Evolutionary conservation across 1,140 invertebrate genomes (phyloP), one percentile per base, ranked within the genome.

Genomic region (Helicoverpa zea): DNA sequence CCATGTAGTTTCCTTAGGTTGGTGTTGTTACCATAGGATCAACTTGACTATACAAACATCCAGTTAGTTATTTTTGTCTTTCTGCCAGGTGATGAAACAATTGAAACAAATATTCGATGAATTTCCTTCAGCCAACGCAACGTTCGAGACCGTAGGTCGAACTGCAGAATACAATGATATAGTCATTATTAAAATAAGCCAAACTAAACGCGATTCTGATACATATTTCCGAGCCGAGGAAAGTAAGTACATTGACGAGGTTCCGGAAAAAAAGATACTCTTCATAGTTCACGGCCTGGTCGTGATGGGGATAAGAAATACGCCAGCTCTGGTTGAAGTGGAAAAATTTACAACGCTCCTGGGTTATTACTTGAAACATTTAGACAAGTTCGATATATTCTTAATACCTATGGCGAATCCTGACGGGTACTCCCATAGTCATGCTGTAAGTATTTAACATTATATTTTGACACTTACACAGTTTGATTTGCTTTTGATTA

Each of bases 301-400:
- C 43, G 85, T 89, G 4, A 90, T 88, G 86, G 91, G 91, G 0
- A 72, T 90, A 2, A 30, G 1, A 2, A 0, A 23, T 0, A 3
- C 90, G 7, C 61, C 35, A 0, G 88, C 88, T 54, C 59, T 91
- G 10, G 30, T 43, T 7, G 1, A 63, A 7, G 9, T 73, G 1
- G 35, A 58, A 0, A 14, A 66, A 23, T 90, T 90, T 3, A 49
- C 59, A 54, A 61, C 54, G n/a, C 85, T 89, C 11, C 12, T 92
- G 2, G 80, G 80, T 1, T 90, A 88, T 82, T 93, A 93, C 81
- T 76, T 88, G 7, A 61, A 82, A 29, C 87, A 93, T 84, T 85
- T 93, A 70, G 86, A 92, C 49, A 86, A 89, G n/a, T 94, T 93
- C 58, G 91, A 94, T 64, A 92, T 94, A 85, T 94, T 87, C 81